These are phyloP conservation scores for Hypotaenidia philippensis DNA, from an alignment of 2,797 vertebrate genomes.

Conservation along the genomic window DNA sequence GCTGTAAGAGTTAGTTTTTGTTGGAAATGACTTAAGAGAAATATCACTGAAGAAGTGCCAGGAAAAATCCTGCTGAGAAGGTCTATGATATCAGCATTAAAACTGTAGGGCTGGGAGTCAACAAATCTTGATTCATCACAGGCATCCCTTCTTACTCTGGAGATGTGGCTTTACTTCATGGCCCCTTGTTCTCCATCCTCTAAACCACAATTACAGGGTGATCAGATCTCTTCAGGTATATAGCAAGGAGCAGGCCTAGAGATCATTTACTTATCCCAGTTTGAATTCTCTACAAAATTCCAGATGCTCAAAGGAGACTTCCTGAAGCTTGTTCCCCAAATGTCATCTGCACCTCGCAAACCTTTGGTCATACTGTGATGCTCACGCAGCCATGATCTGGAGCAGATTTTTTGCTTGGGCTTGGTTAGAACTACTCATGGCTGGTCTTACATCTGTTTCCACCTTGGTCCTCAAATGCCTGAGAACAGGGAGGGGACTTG, in stretches of 20 bases:
- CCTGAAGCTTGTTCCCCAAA: background rate
- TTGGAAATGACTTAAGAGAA: slow-evolving; percentile 3
- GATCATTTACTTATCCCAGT: background rate
- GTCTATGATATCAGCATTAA: background rate
- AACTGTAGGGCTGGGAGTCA: background rate
- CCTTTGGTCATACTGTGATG: background rate
- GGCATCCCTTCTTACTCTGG: background rate
- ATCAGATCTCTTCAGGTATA: background rate
- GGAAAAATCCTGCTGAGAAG: slow-evolving; percentile 13
- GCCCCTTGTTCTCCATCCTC: background rate
- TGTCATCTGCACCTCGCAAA: background rate
- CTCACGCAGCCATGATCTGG: background rate
- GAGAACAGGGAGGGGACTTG: background rate
- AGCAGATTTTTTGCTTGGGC: background rate
- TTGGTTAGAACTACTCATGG: background rate
- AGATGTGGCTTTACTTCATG: background rate
- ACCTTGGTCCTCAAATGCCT: background rate
- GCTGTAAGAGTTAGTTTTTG: background rate
- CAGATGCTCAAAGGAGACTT: background rate
- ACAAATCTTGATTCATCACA: background rate
- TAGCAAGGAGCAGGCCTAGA: background rate
- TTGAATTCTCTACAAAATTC: background rate
- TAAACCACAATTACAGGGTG: background rate
- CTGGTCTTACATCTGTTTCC: background rate
- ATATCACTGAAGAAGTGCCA: background rate